These are phyloP conservation scores for Paralichthys olivaceus DNA, from an alignment of 2,113 vertebrate genomes.

Conservation along the genomic window DNA sequence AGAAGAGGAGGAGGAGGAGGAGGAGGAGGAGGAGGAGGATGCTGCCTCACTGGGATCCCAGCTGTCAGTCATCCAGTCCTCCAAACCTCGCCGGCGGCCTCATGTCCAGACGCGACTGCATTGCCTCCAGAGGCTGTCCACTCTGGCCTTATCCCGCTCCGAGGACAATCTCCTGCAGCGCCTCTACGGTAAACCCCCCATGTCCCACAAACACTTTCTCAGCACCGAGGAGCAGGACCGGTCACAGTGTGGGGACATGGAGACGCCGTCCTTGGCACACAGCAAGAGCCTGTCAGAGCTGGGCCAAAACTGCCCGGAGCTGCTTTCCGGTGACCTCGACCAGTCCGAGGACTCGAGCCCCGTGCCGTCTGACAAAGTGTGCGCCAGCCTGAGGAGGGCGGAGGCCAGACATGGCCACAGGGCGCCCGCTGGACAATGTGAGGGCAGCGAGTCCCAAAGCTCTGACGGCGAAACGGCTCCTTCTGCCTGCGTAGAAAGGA, in stretches of 20 bases:
- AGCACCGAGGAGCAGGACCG: slow-evolving; percentile 1
- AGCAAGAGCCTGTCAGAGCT: slow-evolving; percentile 89
- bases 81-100: slow-evolving; percentile 84
- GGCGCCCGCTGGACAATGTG: rapidly evolving
- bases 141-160: slow-evolving; percentile 84
- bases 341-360: slow-evolving; percentile 25
- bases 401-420: slow-evolving; percentile 26
- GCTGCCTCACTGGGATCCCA: slow-evolving; percentile 64
- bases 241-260: background rate
- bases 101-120: slow-evolving; percentile 82
- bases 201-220: background rate
- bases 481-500: slow-evolving; percentile 26
- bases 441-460: slow-evolving; percentile 5
- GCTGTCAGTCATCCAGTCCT: slow-evolving; percentile 65
- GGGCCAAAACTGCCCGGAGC: slow-evolving; percentile 25
- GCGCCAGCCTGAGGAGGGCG: slow-evolving; percentile 48
- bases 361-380: slow-evolving; percentile 58
- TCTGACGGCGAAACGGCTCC: slow-evolving; percentile 64
- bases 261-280: slow-evolving; percentile 62
- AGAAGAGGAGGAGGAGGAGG: slow-evolving; percentile 52
- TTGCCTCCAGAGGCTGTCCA: slow-evolving; percentile 68
- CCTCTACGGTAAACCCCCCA: slow-evolving; percentile 34
- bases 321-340: slow-evolving; percentile 26
- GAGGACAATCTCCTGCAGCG: slow-evolving; percentile 91
- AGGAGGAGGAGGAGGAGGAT: slow-evolving; percentile 65